Conservation (phyloP, 2,888 invertebrate genomes). For the Tyria jacobaeae region DNA sequence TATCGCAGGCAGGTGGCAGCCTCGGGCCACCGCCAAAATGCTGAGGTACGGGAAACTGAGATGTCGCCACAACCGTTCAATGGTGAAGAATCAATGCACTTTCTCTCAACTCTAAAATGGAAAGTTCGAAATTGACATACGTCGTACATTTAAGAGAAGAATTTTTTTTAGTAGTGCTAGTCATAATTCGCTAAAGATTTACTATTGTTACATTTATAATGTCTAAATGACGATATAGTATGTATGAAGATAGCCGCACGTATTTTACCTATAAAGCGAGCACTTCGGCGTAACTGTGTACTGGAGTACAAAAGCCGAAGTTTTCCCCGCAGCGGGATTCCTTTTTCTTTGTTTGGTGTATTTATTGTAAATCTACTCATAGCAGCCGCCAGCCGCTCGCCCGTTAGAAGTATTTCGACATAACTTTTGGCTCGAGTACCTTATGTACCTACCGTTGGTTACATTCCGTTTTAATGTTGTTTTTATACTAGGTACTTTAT, state of each 20-base stretch:
- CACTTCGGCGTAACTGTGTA: constrained; percentile 63
- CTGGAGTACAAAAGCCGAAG: constrained; percentile 80
- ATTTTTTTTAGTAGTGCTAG: neutral
- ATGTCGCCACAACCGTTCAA: constrained; percentile 35
- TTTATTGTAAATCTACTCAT: constrained; percentile 87
- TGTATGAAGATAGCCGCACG: constrained; percentile 43
- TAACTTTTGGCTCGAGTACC: constrained; percentile 79
- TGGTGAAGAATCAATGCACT: constrained; percentile 33
- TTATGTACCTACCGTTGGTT: constrained; percentile 57
- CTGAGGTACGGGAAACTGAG: constrained; percentile 30
- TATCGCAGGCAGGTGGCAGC: constrained; percentile 77
- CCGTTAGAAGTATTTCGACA: constrained; percentile 83
- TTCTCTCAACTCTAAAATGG: constrained; percentile 27
- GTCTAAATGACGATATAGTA: constrained; percentile 2
- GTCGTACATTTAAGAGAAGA: neutral
- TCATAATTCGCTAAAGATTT: too few species aligned
- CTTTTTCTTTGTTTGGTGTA: constrained; percentile 86
- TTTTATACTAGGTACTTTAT: constrained; percentile 28
- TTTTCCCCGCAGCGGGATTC: constrained; percentile 84
- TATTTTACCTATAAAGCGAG: constrained; percentile 60
- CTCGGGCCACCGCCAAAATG: constrained; percentile 49
- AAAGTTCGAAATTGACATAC: too few species aligned
- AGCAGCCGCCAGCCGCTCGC: constrained; percentile 64
- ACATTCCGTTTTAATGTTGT: constrained; percentile 52
- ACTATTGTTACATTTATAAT: constrained; percentile 22